Base-by-base conservation (phyloP, 2,888 invertebrate genomes). In the Drosophila affinis region DNA sequence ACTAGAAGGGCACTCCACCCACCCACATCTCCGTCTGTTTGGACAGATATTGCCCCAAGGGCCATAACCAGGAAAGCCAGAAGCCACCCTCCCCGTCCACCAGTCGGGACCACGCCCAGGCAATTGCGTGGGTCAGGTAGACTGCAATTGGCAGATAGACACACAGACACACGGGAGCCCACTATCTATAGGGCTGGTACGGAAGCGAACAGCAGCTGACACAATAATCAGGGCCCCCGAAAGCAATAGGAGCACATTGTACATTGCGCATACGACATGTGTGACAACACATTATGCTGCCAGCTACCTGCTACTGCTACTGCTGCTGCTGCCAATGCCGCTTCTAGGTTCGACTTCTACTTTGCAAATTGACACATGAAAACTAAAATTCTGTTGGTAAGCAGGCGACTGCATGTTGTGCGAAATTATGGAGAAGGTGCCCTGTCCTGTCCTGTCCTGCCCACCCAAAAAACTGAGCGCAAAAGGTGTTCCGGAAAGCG, bases 141-240 rank as follows among this genome's bases (percentile, higher is more conserved):
- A 72, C 68, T 83, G 84, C 88, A 86, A 87, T 87, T 82, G 87
- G 70, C 82, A 79, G 82, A 18, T 71, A 32, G 34, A 52, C 10
- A 34, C n/a, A 14, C 7, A 2, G 21, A 27, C 27, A 29, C 29
- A 29, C 9, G 39, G n/a, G 39, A n/a, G 14, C 14, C 12, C 12
- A 12, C 12, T 34, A 34, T 34, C 34, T 34, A 44, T 9, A 53
- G 44, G 24, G 47, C 34, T 58, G 59, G 61, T 62, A 62, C 64
- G 51, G 51, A 17, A 58, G 47, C 45, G 27, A 57, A 18, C 34
- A 58, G 55, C 71, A 64, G 67, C 65, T 57, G 74, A 45, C 45
- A 57, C 67, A 57, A 52, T 60, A 71, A 32, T 21, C 46, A 14
- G 39, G 6, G 39, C 46, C 27, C 17, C 51, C 51, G 21, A 39